Percentiles rank a stretch among this genome's conserved stretches.
These are phyloP conservation scores for Stenodera caucasica DNA, from an alignment of 2,888 invertebrate species.

Conservation along the genomic window DNA sequence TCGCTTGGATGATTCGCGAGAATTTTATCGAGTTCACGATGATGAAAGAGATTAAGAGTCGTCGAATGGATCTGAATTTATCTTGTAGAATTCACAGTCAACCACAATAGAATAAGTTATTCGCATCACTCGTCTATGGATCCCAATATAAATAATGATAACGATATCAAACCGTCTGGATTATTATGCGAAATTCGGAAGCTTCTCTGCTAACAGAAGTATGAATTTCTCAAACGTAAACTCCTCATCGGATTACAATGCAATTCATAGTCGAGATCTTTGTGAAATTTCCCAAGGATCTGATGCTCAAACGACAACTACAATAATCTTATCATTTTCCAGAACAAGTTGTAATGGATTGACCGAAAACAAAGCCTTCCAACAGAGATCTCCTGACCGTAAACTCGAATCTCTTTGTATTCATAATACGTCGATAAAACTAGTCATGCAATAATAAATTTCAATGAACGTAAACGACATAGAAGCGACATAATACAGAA, in stretches of 20 bases:
- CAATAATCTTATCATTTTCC: neutral
- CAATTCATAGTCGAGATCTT: neutral
- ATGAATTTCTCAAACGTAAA: too few species aligned
- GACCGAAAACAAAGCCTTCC: conserved; percentile 1
- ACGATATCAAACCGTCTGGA: conserved; percentile 11
- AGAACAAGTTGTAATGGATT: neutral
- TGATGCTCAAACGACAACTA: too few species aligned
- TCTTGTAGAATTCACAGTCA: too few species aligned
- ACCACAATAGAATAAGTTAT: too few species aligned
- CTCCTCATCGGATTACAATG: neutral
- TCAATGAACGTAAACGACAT: neutral
- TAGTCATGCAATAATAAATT: neutral
- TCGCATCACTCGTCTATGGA: too few species aligned
- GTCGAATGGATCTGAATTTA: too few species aligned
- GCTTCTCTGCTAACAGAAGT: too few species aligned
- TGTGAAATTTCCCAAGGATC: neutral
- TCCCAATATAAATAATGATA: conserved; percentile 11
- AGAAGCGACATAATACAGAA: neutral
- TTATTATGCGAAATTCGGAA: too few species aligned
- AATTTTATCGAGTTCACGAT: neutral
- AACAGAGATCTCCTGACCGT: neutral
- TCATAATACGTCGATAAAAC: neutral
- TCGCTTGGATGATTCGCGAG: neutral
- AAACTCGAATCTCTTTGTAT: neutral
- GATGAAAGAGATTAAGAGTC: neutral